These are phyloP conservation scores for Notamacropus eugenii DNA, from an alignment of 2,797 vertebrate species.

Conservation along the genomic window DNA sequence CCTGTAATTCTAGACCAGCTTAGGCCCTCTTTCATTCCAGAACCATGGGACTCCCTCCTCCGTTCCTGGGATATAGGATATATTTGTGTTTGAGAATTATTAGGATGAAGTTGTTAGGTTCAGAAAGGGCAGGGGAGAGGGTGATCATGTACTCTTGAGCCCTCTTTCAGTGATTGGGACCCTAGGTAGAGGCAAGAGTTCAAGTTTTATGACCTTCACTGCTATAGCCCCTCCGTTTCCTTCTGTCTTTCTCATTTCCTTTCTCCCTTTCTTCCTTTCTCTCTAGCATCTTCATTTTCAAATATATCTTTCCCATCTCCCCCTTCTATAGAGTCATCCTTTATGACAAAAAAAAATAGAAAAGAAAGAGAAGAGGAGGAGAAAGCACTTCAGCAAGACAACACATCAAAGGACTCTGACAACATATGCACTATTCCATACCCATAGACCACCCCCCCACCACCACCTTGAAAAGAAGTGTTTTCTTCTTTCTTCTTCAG, in stretches of 20 bases:
- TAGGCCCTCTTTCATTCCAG: background rate
- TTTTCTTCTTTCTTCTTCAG: background rate
- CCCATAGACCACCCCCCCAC: background rate
- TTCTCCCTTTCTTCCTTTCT: background rate
- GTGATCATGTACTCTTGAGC: too few relatives aligned
- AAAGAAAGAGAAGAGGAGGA: background rate
- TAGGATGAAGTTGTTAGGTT: background rate
- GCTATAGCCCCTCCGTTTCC: background rate
- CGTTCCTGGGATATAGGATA: background rate
- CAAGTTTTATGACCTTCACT: background rate
- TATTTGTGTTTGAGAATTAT: background rate
- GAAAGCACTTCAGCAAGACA: background rate
- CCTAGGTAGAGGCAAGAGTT: background rate
- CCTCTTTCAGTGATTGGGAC: background rate
- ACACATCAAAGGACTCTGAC: background rate
- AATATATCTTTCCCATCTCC: background rate
- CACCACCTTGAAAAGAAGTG: background rate
- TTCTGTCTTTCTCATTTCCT: background rate
- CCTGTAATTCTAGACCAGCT: background rate
- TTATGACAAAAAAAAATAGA: background rate
- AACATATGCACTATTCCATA: background rate
- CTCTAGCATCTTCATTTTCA: background rate
- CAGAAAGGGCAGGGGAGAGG: background rate
- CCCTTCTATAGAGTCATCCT: background rate
- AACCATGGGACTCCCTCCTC: background rate